phyloP scores from a whole-genome alignment of 2,113 vertebrate species.

The Cepphus grylle region DNA sequence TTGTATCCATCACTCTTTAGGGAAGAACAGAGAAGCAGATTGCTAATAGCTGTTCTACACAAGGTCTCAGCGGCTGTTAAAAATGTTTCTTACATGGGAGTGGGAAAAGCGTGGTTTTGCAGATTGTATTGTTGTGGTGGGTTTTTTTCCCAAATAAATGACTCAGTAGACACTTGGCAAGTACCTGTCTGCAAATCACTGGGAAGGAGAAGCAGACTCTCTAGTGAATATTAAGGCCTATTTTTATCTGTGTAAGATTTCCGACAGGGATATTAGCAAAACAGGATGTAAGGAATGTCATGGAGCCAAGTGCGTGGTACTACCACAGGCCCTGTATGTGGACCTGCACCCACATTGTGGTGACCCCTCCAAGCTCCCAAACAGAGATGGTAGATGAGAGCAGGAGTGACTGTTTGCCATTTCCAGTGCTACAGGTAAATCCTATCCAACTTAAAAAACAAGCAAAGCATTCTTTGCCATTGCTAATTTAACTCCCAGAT shows the following conservation, averaged over 20 bases:
- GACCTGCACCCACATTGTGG: background rate
- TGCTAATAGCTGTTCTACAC: background rate
- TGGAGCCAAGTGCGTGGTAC: background rate
- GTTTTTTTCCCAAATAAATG: constrained; percentile 25
- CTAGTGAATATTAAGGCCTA: background rate
- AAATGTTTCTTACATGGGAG: constrained; percentile 12
- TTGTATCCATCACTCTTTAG: background rate
- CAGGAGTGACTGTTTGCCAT: background rate
- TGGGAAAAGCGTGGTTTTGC: constrained; percentile 14
- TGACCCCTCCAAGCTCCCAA: background rate
- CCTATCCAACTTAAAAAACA: background rate
- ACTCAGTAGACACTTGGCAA: constrained; percentile 62
- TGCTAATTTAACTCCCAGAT: background rate
- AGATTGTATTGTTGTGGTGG: constrained; percentile 39
- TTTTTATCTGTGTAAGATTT: background rate
- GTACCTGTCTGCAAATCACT: constrained; percentile 33
- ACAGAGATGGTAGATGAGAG: background rate
- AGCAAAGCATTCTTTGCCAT: background rate
- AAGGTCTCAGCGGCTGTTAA: background rate
- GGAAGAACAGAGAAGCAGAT: background rate
- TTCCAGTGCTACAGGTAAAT: background rate
- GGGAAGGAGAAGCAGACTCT: background rate
- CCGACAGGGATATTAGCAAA: background rate
- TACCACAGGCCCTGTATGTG: background rate
- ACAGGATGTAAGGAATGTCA: background rate